These are phyloP conservation scores for Bombus terrestris DNA, from an alignment of 1,140 invertebrate genomes.

Conservation along the genomic window DNA sequence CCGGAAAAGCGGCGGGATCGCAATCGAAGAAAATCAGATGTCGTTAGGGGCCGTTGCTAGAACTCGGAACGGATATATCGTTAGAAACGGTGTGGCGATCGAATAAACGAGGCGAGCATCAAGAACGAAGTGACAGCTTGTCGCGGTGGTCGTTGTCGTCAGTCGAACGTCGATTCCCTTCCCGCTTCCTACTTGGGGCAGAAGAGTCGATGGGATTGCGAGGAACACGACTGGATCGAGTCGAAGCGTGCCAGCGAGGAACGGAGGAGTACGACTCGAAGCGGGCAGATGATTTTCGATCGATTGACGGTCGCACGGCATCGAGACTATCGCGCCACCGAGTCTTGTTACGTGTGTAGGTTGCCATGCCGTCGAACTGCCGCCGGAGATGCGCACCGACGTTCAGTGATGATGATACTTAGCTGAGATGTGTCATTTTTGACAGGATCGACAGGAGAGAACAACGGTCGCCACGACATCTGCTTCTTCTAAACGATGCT, in stretches of 20 bases:
- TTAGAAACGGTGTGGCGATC: conserved; percentile 5
- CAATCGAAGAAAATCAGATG: conserved; percentile 33
- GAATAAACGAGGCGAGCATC: not conserved
- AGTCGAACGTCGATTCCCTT: conserved; percentile 1
- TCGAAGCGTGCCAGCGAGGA: conserved; percentile 29
- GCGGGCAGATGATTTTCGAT: conserved; percentile 44
- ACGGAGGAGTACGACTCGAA: not conserved
- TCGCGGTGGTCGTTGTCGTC: not conserved
- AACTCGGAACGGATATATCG: conserved; percentile 28
- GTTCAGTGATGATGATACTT: conserved; percentile 39
- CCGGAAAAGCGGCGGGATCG: conserved; percentile 19
- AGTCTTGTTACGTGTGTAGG: conserved; percentile 28
- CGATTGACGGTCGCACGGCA: conserved; percentile 35
- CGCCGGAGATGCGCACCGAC: conserved; percentile 43
- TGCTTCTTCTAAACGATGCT: conserved; percentile 32
- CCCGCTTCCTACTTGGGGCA: not conserved
- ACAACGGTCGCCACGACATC: conserved; percentile 32
- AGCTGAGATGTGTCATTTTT: conserved; percentile 29
- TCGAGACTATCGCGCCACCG: conserved; percentile 49
- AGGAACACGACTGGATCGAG: conserved; percentile 13
- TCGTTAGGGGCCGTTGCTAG: conserved; percentile 17
- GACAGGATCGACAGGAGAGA: not conserved
- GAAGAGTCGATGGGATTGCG: conserved; percentile 31
- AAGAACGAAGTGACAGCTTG: not conserved
- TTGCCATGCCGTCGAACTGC: conserved; percentile 42